Conservation (phyloP, 2,888 invertebrate genomes). For the Thymelicus lineola region DNA sequence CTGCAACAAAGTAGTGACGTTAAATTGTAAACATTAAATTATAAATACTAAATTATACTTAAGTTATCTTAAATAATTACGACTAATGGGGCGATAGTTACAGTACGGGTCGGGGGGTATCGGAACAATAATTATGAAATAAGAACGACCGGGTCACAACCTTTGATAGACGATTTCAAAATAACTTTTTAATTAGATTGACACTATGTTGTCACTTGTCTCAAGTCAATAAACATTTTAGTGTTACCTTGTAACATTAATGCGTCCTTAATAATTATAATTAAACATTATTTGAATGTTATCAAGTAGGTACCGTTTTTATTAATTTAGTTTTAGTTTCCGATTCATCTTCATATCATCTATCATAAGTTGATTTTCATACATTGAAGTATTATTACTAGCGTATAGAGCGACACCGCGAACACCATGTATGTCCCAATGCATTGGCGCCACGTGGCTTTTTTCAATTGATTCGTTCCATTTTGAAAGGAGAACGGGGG, state of each 20-base stretch:
- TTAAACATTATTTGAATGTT: too few species aligned
- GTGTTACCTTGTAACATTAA: slow-evolving; percentile 16
- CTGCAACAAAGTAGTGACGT: slow-evolving; percentile 31
- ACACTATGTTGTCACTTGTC: slow-evolving; percentile 23
- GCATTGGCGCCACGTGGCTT: too few species aligned
- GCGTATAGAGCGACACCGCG: too few species aligned
- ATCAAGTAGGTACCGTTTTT: too few species aligned
- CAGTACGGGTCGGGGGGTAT: slow-evolving; percentile 61
- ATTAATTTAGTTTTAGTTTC: too few species aligned
- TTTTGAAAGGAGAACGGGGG: too few species aligned
- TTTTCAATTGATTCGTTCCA: too few species aligned
- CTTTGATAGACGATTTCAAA: slow-evolving; percentile 42
- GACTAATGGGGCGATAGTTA: slow-evolving; percentile 72
- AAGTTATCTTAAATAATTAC: slow-evolving; percentile 75
- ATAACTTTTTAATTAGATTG: slow-evolving; percentile 49
- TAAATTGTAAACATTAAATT: slow-evolving; percentile 33
- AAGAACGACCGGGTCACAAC: slow-evolving; percentile 41
- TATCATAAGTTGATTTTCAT: too few species aligned
- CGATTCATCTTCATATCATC: too few species aligned
- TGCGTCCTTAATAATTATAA: too few species aligned
- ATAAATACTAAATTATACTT: slow-evolving; percentile 66
- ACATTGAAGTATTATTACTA: too few species aligned
- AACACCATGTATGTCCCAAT: too few species aligned
- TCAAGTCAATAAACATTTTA: background rate
- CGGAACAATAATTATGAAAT: slow-evolving; percentile 57